These are phyloP conservation scores for Ruditapes philippinarum DNA, from an alignment of 1,140 invertebrate species.

Conservation along the genomic window DNA sequence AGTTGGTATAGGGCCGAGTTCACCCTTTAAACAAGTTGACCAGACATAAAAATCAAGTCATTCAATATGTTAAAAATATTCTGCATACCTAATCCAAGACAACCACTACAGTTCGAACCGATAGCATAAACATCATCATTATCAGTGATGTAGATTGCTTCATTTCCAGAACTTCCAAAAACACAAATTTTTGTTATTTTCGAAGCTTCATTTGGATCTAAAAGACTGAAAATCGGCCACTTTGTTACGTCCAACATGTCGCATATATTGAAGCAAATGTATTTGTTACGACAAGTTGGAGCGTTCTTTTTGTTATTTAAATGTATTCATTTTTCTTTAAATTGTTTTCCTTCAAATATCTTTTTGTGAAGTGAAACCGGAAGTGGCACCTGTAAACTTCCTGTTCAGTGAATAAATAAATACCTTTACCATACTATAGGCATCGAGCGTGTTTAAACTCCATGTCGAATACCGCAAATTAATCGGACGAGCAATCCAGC, in stretches of 20 bases:
- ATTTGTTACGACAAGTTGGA: no score
- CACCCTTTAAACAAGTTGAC: no score
- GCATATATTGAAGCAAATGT: neutral
- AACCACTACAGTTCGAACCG: slow-evolving; percentile 89
- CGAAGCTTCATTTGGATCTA: slow-evolving; percentile 88
- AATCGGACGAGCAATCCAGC: no score
- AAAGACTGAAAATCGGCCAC: slow-evolving; percentile 90
- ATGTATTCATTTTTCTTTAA: no score
- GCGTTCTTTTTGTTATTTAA: no score
- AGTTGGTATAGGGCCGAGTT: no score
- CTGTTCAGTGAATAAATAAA: no score
- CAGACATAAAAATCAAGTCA: no score
- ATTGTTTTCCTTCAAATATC: neutral
- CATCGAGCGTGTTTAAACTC: no score
- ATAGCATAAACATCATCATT: slow-evolving; percentile 90
- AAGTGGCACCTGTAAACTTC: neutral
- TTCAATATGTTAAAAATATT: no score
- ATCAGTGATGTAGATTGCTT: slow-evolving; percentile 90
- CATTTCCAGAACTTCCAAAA: slow-evolving; percentile 90
- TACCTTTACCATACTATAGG: slow-evolving; percentile 2
- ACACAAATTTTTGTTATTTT: slow-evolving; percentile 89
- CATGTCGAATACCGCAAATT: no score
- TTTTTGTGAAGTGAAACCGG: neutral
- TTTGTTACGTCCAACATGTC: slow-evolving; percentile 87
- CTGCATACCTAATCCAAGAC: slow-evolving; percentile 89